These are phyloP conservation scores for Macropus fuliginosus DNA, from an alignment of 2,797 vertebrate genomes.

Conservation along the genomic window DNA sequence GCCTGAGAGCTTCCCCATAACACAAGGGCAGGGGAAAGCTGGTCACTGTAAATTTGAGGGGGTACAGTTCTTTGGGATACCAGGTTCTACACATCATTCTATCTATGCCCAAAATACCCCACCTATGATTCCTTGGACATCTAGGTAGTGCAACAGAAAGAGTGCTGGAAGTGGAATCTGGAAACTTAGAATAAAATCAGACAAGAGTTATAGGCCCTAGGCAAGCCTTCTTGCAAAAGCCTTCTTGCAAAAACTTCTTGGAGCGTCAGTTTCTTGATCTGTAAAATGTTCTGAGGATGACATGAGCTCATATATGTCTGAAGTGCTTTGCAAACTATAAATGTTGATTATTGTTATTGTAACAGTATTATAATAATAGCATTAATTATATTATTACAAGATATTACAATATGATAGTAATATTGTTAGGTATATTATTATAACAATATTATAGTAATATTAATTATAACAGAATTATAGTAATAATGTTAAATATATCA, in stretches of 20 bases:
- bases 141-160: neutral
- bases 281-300: too few species aligned
- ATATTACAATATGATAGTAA: neutral
- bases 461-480: too few species aligned
- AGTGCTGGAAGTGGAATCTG: neutral
- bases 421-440: too few species aligned
- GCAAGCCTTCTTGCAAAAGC: too few species aligned
- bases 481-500: neutral
- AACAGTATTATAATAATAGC: neutral
- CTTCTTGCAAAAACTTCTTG: too few species aligned
- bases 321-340: too few species aligned
- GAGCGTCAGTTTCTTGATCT: too few species aligned
- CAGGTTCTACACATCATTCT: neutral
- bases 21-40: neutral
- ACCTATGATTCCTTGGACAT: neutral
- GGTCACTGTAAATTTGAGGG: neutral
- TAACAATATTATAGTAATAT: too few species aligned
- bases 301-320: too few species aligned
- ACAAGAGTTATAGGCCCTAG: too few species aligned
- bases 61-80: too few species aligned
- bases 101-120: neutral
- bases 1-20: neutral
- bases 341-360: neutral
- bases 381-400: neutral
- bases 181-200: neutral